Evolutionary conservation across 2,113 vertebrate genomes (phyloP).

Genomic region (Pseudolaguvia tuberculata): DNA sequence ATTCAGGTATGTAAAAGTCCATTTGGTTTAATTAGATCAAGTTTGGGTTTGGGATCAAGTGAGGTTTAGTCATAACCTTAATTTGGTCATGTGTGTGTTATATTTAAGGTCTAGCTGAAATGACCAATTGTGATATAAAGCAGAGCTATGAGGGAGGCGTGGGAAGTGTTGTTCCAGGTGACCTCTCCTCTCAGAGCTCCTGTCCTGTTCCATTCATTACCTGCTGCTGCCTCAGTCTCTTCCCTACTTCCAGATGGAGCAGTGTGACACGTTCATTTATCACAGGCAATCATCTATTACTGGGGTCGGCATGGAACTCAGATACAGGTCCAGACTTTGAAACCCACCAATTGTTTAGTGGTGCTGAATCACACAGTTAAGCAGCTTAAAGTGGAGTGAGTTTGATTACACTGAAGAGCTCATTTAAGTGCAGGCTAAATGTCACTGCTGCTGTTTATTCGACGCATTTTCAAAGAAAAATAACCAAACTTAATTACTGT

Average conservation of each 20-base stretch:
- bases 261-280: constrained; percentile 50
- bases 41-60: neutral
- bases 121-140: constrained; percentile 17
- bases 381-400: neutral
- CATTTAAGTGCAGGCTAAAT: neutral
- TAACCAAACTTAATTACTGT: neutral
- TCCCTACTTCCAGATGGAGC: constrained; percentile 55
- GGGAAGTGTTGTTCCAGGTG: constrained; percentile 45
- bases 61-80: neutral
- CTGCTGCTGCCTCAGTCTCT: constrained; percentile 41
- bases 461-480: neutral
- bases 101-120: constrained; percentile 10
- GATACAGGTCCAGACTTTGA: constrained; percentile 2
- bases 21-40: neutral
- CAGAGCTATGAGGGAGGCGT: constrained; percentile 30
- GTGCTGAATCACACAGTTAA: constrained; percentile 7
- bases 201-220: constrained; percentile 46
- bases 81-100: neutral
- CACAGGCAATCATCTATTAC: constrained; percentile 44
- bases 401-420: constrained; percentile 5
- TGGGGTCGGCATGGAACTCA: constrained; percentile 25
- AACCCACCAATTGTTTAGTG: constrained; percentile 16
- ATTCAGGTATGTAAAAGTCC: too few relatives aligned
- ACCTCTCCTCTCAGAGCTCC: constrained; percentile 28
- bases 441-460: constrained; percentile 1